phyloP scores from a whole-genome alignment of 2,113 vertebrate species.

The Barbus barbus region DNA sequence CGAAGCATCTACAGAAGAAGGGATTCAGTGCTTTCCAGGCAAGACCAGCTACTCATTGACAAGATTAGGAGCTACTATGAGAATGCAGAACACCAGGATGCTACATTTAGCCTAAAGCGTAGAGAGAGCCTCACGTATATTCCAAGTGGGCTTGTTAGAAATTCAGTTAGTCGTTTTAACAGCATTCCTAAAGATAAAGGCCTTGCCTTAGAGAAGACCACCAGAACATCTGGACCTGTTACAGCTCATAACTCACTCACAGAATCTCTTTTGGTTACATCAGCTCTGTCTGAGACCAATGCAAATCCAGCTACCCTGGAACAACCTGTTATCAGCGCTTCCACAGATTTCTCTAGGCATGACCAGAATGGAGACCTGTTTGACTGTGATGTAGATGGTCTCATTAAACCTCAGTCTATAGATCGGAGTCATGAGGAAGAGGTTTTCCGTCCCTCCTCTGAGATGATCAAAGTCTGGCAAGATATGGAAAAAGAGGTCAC shows the following conservation, averaged over 20 bases:
- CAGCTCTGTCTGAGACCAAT: not conserved
- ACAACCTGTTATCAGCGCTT: slow-evolving; percentile 15
- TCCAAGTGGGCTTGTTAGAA: slow-evolving; percentile 87
- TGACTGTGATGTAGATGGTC: slow-evolving; percentile 12
- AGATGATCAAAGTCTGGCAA: slow-evolving; percentile 83
- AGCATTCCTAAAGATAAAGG: slow-evolving; percentile 69
- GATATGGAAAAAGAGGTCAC: slow-evolving; percentile 72
- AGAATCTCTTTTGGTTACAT: not conserved
- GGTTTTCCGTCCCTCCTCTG: slow-evolving; percentile 78
- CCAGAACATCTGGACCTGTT: not conserved
- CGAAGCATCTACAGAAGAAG: slow-evolving; percentile 61
- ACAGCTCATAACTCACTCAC: not conserved
- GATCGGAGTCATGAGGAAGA: slow-evolving; percentile 63
- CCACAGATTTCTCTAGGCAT: slow-evolving; percentile 42
- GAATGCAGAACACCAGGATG: slow-evolving; percentile 76
- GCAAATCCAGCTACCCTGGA: not conserved
- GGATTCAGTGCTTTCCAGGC: slow-evolving; percentile 79
- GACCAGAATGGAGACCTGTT: not conserved
- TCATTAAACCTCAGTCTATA: slow-evolving; percentile 9
- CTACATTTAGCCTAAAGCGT: slow-evolving; percentile 79
- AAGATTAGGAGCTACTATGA: slow-evolving; percentile 92
- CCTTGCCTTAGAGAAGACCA: not conserved
- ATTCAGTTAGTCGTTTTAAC: slow-evolving; percentile 83
- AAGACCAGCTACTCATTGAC: slow-evolving; percentile 84
- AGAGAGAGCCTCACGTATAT: slow-evolving; percentile 92